Percentiles rank a stretch among this genome's conserved stretches.
Evolutionary conservation across 2,113 vertebrate genomes (phyloP).

Genomic region (Arothron firmamentum): DNA sequence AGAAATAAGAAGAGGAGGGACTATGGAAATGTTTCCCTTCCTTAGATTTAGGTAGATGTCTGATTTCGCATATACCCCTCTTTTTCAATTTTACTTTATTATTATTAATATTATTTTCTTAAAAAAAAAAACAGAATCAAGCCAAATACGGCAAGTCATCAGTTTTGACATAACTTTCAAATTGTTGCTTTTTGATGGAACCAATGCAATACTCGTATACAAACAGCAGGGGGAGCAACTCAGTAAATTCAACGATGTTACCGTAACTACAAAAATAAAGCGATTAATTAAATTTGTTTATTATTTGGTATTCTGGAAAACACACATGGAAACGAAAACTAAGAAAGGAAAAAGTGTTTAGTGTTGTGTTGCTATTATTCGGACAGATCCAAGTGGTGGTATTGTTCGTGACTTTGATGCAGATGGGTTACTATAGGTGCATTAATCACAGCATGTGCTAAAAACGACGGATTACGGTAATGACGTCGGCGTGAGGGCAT

Average conservation of each 20-base stretch:
- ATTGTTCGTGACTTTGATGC: background rate
- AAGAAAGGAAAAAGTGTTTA: background rate
- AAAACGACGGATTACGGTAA: conserved; percentile 41
- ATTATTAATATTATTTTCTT: background rate
- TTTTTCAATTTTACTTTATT: too few relatives aligned
- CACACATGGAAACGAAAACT: background rate
- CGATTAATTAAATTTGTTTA: background rate
- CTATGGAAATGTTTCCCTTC: conserved; percentile 29
- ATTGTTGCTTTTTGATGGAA: too few relatives aligned
- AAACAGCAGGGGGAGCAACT: conserved; percentile 7
- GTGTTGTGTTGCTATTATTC: background rate
- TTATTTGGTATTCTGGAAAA: background rate
- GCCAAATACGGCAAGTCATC: background rate
- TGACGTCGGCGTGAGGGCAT: conserved; percentile 4
- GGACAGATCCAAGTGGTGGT: background rate
- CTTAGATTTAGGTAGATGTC: background rate
- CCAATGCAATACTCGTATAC: background rate
- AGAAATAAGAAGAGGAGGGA: conserved; percentile 39
- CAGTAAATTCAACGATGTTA: conserved; percentile 10
- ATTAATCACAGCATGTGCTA: too few relatives aligned
- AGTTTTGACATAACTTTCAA: too few relatives aligned
- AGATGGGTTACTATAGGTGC: too few relatives aligned
- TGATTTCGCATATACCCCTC: too few relatives aligned
- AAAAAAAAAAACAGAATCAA: background rate
- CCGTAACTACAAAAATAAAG: conserved; percentile 37